Evolutionary conservation across 2,113 vertebrate genomes (phyloP).

Genomic region (Elephas maximus): DNA sequence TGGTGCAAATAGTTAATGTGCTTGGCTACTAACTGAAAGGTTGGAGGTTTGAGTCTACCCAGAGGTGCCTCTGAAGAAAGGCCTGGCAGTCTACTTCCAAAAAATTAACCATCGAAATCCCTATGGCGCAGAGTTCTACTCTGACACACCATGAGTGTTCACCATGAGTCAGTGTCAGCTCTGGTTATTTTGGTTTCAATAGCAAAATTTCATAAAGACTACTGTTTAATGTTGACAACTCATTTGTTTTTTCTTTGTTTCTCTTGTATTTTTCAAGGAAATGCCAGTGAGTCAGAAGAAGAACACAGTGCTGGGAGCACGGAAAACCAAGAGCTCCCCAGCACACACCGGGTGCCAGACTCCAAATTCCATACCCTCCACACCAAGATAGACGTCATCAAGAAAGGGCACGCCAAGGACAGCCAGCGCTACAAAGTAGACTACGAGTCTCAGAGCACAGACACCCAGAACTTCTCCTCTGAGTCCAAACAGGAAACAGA

Average conservation of each 20-base stretch:
- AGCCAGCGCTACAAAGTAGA: constrained; percentile 93
- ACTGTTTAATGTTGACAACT: neutral
- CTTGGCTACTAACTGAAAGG: neutral
- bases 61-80: neutral
- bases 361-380: constrained; percentile 87
- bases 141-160: neutral
- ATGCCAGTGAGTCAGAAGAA: constrained; percentile 90
- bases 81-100: neutral
- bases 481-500: constrained; percentile 95
- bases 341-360: constrained; percentile 86
- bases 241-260: neutral
- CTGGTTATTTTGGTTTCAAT: neutral
- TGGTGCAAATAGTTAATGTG: neutral
- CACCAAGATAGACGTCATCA: constrained; percentile 92
- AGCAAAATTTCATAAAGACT: neutral
- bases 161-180: neutral
- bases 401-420: constrained; percentile 92
- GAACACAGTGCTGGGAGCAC: constrained; percentile 85
- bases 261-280: constrained; percentile 83
- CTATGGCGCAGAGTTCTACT: neutral
- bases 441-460: constrained; percentile 91
- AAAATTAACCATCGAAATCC: neutral
- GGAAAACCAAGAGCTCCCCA: constrained; percentile 85
- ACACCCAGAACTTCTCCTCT: constrained; percentile 95
- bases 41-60: neutral